A percentile compares a stretch with the other conserved stretches of the same genome.
phyloP scores from a whole-genome alignment of 2,888 invertebrate genomes.

The Alcis repandata region DNA sequence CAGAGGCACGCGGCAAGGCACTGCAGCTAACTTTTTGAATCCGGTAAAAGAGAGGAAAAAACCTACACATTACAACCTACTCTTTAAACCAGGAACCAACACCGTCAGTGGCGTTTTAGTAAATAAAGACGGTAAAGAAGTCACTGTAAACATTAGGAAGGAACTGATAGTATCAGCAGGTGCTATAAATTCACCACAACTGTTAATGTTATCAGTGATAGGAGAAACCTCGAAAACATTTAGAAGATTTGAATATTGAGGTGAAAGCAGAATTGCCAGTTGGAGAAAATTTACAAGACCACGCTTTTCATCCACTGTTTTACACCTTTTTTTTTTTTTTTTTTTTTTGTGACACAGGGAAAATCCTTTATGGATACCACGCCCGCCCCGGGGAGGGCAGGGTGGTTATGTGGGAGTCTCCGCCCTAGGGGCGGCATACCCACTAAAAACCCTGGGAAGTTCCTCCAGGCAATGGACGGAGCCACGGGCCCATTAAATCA shows the following conservation, averaged over 20 bases:
- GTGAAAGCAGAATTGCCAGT: conserved; percentile 79
- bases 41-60: conserved; percentile 68
- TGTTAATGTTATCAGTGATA: conserved; percentile 83
- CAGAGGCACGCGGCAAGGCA: conserved; percentile 79
- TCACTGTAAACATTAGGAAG: conserved; percentile 70
- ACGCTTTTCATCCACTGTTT: conserved; percentile 72
- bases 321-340: no score
- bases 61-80: conserved; percentile 80
- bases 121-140: conserved; percentile 66
- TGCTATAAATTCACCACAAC: conserved; percentile 81
- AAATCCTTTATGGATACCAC: no score
- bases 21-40: conserved; percentile 82
- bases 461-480: no score
- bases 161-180: conserved; percentile 84
- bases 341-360: no score
- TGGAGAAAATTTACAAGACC: conserved; percentile 84
- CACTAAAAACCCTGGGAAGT: no score
- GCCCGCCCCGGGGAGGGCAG: no score
- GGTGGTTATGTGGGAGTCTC: no score
- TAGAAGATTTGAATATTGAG: conserved; percentile 69
- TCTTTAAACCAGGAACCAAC: conserved; percentile 82
- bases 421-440: no score
- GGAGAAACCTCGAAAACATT: conserved; percentile 78
- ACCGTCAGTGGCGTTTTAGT: conserved; percentile 73
- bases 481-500: no score